phyloP scores from a whole-genome alignment of 2,797 vertebrate species.

The Novumbra hubbsi region DNA sequence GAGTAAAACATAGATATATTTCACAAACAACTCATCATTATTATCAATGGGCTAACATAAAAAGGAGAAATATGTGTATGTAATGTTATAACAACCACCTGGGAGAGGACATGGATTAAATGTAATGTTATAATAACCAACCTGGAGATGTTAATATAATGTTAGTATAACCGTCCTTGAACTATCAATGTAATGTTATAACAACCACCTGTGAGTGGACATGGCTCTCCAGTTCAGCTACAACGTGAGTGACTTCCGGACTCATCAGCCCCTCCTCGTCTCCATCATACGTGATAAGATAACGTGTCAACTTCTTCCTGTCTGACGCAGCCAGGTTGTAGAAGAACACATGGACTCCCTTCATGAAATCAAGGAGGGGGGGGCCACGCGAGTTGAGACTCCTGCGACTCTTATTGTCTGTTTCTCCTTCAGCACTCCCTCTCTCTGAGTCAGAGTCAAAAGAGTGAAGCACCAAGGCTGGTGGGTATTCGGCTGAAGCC shows the following conservation, averaged over 20 bases:
- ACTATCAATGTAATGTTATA: not conserved
- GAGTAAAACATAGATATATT: not conserved
- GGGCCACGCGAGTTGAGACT: not conserved
- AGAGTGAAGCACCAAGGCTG: slow-evolving; percentile 6
- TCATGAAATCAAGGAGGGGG: slow-evolving; percentile 72
- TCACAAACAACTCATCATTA: not conserved
- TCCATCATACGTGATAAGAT: slow-evolving; percentile 80
- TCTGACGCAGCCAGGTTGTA: slow-evolving; percentile 73
- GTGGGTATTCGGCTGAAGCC: slow-evolving; percentile 15
- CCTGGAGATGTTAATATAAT: not conserved
- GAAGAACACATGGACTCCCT: slow-evolving; percentile 74
- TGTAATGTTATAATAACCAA: no score
- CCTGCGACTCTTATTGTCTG: not conserved
- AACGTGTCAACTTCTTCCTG: slow-evolving; percentile 72
- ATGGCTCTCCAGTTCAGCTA: slow-evolving; percentile 69
- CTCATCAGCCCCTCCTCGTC: slow-evolving; percentile 76
- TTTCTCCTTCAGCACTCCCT: not conserved
- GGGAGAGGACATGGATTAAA: no score
- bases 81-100: no score
- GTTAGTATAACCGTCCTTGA: not conserved
- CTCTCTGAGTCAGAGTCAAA: not conserved
- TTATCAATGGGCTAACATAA: not conserved
- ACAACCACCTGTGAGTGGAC: slow-evolving; percentile 65
- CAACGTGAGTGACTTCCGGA: slow-evolving; percentile 75
- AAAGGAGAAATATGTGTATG: not conserved